Evolutionary conservation across 2,888 invertebrate species (phyloP), one percentile per base, ranked within the genome.

Genomic region (Adineta ricciae): DNA sequence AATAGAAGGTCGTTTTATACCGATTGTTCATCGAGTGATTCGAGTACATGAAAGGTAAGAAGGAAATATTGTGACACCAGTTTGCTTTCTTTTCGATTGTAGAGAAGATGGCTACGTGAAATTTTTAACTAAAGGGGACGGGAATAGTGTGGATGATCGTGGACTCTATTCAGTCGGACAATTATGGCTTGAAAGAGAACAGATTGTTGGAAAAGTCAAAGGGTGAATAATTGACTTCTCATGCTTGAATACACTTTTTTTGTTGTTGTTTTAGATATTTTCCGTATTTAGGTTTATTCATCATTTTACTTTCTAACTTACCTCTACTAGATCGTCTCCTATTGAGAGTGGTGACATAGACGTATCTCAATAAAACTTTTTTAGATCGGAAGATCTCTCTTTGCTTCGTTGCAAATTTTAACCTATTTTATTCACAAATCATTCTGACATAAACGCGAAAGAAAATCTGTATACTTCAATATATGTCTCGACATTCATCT

Each of bases 231-330:
- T 16, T 49, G 49, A 49, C 14, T 14, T 49, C 8, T 14, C 8
- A 11, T 49, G 8, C 50, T 16, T 50, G 3, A 50, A 3, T 9
- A 50, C 19, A 19, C 5, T 50, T 50, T 50, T 50, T 16, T 50
- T 50, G 50, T 50, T 50, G 2, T 50, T 16, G 16, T 8, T 50
- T 50, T 50, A 50, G 98, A 86, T 96, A 96, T 90, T 92, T 98
- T 87, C 97, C 97, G 0, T 96, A 96, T 90, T 96, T 98, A 82
- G 97, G 97, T 87, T 96, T 97, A 93, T 96, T 98, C 87, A 98
- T 97, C 87, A 98, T 98, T 91, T 94, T 96, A 89, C 97, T 98
- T 97, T 98, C 98, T 90, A 97, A 98, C 92, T 98, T 96, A 93
- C 97, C 97, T 83, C 97, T 97, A 92, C 95, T 97, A 90, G 98